These are phyloP conservation scores for Cyprinodon tularosa DNA, from an alignment of 2,113 vertebrate species.

Conservation along the genomic window DNA sequence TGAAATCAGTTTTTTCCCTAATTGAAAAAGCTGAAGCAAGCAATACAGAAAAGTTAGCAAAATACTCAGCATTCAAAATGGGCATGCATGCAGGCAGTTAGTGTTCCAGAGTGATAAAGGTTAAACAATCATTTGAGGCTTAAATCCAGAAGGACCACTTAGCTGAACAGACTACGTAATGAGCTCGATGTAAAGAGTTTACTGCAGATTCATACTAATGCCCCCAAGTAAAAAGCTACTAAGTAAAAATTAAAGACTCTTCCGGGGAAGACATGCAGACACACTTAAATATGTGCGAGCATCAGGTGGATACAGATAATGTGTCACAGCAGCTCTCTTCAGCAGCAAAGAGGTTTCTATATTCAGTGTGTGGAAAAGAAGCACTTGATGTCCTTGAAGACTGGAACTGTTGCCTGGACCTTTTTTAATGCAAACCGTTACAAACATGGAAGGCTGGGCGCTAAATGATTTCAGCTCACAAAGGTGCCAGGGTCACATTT, in stretches of 20 bases:
- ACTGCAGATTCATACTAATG: slow-evolving; percentile 16
- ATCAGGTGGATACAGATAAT: slow-evolving; percentile 32
- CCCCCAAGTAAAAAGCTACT: slow-evolving; percentile 27
- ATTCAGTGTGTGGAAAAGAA: slow-evolving; percentile 6
- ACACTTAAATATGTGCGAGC: slow-evolving; percentile 8
- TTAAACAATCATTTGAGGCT: slow-evolving; percentile 24
- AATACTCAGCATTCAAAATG: slow-evolving; percentile 2
- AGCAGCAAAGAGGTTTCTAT: slow-evolving; percentile 23
- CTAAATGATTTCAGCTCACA: not conserved
- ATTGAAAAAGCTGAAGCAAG: not conserved
- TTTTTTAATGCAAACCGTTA: not conserved
- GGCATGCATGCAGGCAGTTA: not conserved
- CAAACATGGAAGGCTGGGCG: slow-evolving; percentile 2
- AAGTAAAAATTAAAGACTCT: not conserved
- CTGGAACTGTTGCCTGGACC: not conserved
- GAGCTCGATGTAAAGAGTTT: slow-evolving; percentile 20
- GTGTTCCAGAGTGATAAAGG: slow-evolving; percentile 15
- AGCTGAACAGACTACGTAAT: slow-evolving; percentile 35
- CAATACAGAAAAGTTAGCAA: not conserved
- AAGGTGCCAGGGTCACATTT: slow-evolving; percentile 41
- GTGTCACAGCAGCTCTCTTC: slow-evolving; percentile 28
- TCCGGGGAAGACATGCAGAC: slow-evolving; percentile 5
- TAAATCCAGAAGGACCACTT: slow-evolving; percentile 20
- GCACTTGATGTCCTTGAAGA: slow-evolving; percentile 22
- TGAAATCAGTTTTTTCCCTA: not conserved